Evolutionary conservation across 1,140 invertebrate species (phyloP).

Genomic region (Caenorhabditis briggsae): DNA sequence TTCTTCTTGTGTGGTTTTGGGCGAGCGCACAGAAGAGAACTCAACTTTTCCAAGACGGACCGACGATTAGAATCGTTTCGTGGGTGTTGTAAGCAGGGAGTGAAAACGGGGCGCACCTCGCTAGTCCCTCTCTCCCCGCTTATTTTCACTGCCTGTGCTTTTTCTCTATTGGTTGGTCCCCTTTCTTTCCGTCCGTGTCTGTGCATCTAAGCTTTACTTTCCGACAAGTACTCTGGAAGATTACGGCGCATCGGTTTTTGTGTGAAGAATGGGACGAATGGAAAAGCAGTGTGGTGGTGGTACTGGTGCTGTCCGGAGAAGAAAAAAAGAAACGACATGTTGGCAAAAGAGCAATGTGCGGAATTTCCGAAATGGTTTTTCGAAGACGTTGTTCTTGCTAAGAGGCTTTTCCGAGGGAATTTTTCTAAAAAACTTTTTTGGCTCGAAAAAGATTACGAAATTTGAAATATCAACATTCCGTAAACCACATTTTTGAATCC

Average conservation of each 20-base stretch:
- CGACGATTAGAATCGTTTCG: conserved; percentile 44
- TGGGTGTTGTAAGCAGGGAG: neutral
- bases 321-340: conserved; percentile 39
- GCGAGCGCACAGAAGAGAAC: conserved; percentile 20
- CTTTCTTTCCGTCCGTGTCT: neutral
- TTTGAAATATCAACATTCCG: too few relatives aligned
- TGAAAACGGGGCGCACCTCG: conserved; percentile 7
- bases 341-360: conserved; percentile 30
- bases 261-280: conserved; percentile 33
- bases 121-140: neutral
- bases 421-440: neutral
- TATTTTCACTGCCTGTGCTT: neutral
- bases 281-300: conserved; percentile 21
- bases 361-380: conserved; percentile 33
- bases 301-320: neutral
- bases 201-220: conserved; percentile 48
- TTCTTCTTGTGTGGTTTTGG: neutral
- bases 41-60: conserved; percentile 44
- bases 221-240: conserved; percentile 55
- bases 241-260: conserved; percentile 55
- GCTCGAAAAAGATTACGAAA: neutral
- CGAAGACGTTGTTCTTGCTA: neutral
- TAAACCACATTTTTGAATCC: neutral
- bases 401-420: neutral
- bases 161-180: too few relatives aligned